Evolutionary conservation across 2,113 vertebrate genomes (phyloP).

Genomic region (Macaca mulatta): DNA sequence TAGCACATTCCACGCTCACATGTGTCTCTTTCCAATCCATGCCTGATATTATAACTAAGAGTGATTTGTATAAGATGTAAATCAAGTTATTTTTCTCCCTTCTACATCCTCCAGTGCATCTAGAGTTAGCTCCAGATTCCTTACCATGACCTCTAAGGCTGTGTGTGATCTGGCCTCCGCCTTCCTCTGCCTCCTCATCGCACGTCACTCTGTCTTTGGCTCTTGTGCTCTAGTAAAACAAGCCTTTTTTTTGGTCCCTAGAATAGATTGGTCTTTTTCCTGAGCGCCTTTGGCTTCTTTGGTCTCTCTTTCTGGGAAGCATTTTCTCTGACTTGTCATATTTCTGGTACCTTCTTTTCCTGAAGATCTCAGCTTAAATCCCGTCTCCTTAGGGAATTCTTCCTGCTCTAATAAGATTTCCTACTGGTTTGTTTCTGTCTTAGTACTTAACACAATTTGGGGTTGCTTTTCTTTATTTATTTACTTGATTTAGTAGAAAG

Average conservation of each 20-base stretch:
- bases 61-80: background rate
- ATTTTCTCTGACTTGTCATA: background rate
- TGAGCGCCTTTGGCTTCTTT: background rate
- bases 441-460: background rate
- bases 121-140: background rate
- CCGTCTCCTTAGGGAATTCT: background rate
- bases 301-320: background rate
- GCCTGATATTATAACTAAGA: background rate
- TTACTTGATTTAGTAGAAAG: background rate
- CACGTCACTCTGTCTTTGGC: background rate
- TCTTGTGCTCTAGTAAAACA: background rate
- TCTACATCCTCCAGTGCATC: background rate
- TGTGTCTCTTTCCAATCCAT: background rate
- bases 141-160: background rate
- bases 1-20: background rate
- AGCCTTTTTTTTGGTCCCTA: background rate
- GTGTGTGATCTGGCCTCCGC: background rate
- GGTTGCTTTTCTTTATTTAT: background rate
- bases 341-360: background rate
- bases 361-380: background rate
- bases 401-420: background rate
- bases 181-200: background rate
- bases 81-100: background rate
- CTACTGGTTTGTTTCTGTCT: background rate
- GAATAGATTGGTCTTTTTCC: background rate